Conservation (phyloP, 2,797 vertebrate genomes). For the Gallinago solitaria region DNA sequence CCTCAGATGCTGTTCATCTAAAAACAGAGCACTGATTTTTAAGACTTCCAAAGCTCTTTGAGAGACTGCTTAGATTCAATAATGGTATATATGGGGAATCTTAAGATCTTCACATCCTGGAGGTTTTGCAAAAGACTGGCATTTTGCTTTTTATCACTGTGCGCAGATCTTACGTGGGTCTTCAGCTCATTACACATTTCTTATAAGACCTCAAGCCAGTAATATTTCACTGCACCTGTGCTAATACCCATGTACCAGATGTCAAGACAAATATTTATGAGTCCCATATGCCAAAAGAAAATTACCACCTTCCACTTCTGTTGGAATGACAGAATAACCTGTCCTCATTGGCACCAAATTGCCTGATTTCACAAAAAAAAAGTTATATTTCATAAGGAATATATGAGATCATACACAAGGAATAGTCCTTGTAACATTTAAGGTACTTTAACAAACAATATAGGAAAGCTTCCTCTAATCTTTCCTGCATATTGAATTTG, state of each 20-base stretch:
- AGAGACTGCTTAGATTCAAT: neutral
- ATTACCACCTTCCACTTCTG: neutral
- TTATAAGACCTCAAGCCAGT: neutral
- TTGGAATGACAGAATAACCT: neutral
- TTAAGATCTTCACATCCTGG: neutral
- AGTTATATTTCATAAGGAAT: neutral
- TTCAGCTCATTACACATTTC: neutral
- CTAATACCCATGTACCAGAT: neutral
- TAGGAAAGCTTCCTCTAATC: neutral
- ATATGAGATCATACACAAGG: neutral
- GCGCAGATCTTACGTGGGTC: accelerated
- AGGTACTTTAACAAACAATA: neutral
- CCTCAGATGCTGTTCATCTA: neutral
- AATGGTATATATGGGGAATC: neutral
- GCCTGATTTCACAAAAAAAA: neutral
- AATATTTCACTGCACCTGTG: neutral
- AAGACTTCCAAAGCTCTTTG: neutral
- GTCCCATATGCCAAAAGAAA: neutral
- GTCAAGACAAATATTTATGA: neutral
- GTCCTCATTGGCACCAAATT: neutral
- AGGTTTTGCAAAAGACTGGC: neutral
- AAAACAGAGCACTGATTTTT: neutral
- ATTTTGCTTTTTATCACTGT: neutral
- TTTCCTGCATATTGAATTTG: neutral
- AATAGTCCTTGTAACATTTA: neutral